Conservation (phyloP, 1,140 invertebrate genomes). For the Nasonia longicornis region DNA sequence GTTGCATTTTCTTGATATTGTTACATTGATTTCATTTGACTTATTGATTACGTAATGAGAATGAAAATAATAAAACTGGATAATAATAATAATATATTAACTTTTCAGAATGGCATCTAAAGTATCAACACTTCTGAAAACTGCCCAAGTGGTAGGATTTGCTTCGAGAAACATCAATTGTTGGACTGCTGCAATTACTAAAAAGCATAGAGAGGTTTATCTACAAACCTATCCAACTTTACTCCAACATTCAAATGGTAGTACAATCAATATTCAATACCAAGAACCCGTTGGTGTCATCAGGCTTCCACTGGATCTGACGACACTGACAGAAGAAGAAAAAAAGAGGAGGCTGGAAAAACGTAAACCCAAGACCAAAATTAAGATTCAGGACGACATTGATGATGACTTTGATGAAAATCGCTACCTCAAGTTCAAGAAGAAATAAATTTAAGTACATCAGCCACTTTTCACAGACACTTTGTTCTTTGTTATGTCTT, state of each 20-base stretch:
- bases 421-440: conserved; percentile 82
- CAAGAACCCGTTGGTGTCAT: conserved; percentile 87
- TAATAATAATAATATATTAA: conserved; percentile 19
- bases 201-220: conserved; percentile 78
- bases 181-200: conserved; percentile 77
- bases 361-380: conserved; percentile 81
- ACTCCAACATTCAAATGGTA: conserved; percentile 85
- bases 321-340: conserved; percentile 77
- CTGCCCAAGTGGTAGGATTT: background rate
- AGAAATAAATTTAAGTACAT: conserved; percentile 66
- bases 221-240: conserved; percentile 80
- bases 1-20: background rate
- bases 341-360: conserved; percentile 74
- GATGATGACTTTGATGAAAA: conserved; percentile 83
- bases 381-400: conserved; percentile 78
- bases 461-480: background rate
- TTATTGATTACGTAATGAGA: background rate
- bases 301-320: conserved; percentile 83
- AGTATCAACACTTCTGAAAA: conserved; percentile 44
- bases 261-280: conserved; percentile 84
- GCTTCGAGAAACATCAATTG: conserved; percentile 70
- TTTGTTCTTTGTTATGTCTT: background rate
- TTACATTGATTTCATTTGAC: no score
- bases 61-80: background rate
- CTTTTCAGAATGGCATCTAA: conserved; percentile 58